Evolutionary conservation across 2,113 vertebrate genomes (phyloP).

Genomic region (Muntiacus reevesi): DNA sequence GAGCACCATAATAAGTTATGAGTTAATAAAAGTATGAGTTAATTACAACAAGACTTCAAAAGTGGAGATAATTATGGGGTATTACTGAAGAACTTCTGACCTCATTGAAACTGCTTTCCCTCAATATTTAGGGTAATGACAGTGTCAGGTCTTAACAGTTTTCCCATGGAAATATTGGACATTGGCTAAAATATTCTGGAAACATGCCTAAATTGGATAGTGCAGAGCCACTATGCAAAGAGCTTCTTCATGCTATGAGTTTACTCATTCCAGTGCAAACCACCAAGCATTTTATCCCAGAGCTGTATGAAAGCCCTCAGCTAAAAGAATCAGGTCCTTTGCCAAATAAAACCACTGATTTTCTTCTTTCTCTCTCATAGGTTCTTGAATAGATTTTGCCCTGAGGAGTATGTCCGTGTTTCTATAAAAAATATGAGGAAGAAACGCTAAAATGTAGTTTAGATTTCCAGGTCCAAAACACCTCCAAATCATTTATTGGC

Average conservation of each 20-base stretch:
- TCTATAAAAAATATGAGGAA: neutral
- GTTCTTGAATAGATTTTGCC: neutral
- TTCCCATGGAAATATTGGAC: neutral
- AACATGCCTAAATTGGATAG: neutral
- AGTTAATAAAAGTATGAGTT: slow-evolving; percentile 29
- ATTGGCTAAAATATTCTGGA: neutral
- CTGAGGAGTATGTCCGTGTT: neutral
- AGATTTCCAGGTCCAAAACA: neutral
- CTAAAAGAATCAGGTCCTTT: neutral
- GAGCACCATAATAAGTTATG: neutral
- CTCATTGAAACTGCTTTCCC: neutral
- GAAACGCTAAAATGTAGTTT: neutral
- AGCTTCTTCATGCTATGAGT: fast-evolving
- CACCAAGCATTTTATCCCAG: neutral
- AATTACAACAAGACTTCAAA: slow-evolving; percentile 33
- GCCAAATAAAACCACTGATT: neutral
- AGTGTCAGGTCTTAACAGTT: neutral
- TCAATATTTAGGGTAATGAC: neutral
- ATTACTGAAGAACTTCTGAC: slow-evolving; percentile 25
- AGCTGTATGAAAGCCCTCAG: neutral
- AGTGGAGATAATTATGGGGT: neutral
- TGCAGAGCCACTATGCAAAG: neutral
- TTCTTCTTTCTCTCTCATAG: neutral
- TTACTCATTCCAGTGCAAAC: neutral
- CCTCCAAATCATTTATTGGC: neutral